phyloP scores from a whole-genome alignment of 2,888 invertebrate species.

The Camponotus fellah region DNA sequence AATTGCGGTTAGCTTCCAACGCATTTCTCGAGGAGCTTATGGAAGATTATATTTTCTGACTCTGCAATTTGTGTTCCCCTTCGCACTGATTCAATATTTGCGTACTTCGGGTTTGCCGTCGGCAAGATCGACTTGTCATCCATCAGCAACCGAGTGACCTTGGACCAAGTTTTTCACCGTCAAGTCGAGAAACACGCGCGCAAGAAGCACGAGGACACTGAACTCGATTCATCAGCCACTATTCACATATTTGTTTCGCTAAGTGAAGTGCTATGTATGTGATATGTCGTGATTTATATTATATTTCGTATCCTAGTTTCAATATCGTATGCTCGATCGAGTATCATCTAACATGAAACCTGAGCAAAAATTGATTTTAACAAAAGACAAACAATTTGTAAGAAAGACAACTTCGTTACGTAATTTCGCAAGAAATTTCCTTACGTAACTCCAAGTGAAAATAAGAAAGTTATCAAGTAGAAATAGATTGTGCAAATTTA shows the following conservation, averaged over 20 bases:
- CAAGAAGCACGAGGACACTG: conserved; percentile 65
- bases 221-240: conserved; percentile 71
- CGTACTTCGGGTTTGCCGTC: conserved; percentile 65
- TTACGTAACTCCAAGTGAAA: background rate
- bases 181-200: conserved; percentile 52
- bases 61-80: conserved; percentile 53
- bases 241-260: conserved; percentile 80
- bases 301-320: conserved; percentile 56
- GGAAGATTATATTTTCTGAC: conserved; percentile 25
- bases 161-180: conserved; percentile 67
- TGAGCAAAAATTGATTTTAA: background rate
- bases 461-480: background rate
- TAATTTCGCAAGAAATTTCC: background rate
- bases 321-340: conserved; percentile 17
- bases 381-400: background rate
- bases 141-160: conserved; percentile 67
- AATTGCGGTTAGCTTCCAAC: background rate
- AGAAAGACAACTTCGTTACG: background rate
- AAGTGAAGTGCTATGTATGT: conserved; percentile 81
- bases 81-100: conserved; percentile 73
- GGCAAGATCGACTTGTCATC: conserved; percentile 53
- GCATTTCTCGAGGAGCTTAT: background rate
- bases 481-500: background rate
- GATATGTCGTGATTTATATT: conserved; percentile 74
- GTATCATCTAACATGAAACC: background rate